Evolutionary conservation across 2,888 invertebrate genomes (phyloP).

Genomic region (Labia minor): DNA sequence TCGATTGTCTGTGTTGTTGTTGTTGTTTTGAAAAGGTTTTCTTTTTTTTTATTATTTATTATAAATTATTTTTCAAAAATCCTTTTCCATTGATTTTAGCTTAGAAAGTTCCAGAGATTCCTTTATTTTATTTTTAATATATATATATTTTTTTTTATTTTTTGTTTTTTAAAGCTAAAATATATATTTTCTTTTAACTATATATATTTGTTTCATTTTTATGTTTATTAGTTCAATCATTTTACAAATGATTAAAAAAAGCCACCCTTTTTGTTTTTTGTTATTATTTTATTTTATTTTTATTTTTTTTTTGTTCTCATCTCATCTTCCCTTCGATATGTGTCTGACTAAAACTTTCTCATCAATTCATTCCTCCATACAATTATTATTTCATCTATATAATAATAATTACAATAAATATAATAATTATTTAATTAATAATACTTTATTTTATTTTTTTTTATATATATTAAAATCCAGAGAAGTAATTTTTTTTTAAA

Average conservation of each 20-base stretch:
- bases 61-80: background rate
- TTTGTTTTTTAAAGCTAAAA: background rate
- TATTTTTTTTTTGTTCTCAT: too few relatives aligned
- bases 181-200: background rate
- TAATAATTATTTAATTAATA: background rate
- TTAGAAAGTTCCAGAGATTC: slow-evolving; percentile 14
- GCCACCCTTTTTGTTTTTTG: slow-evolving; percentile 15
- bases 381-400: background rate
- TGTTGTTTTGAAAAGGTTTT: background rate
- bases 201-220: too few relatives aligned
- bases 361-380: background rate
- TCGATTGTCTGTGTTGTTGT: slow-evolving; percentile 7
- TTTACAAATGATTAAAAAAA: slow-evolving; percentile 8
- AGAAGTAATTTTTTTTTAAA: background rate
- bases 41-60: background rate
- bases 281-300: background rate
- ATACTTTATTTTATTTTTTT: background rate
- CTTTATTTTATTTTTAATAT: background rate
- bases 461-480: background rate
- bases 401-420: slow-evolving; percentile 1
- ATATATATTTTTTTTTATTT: slow-evolving; percentile 18
- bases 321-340: background rate
- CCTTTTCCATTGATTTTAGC: background rate
- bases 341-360: background rate
- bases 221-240: slow-evolving; percentile 20